Base-by-base conservation (phyloP, 2,888 invertebrate genomes). In the Drosophila formosana region DNA sequence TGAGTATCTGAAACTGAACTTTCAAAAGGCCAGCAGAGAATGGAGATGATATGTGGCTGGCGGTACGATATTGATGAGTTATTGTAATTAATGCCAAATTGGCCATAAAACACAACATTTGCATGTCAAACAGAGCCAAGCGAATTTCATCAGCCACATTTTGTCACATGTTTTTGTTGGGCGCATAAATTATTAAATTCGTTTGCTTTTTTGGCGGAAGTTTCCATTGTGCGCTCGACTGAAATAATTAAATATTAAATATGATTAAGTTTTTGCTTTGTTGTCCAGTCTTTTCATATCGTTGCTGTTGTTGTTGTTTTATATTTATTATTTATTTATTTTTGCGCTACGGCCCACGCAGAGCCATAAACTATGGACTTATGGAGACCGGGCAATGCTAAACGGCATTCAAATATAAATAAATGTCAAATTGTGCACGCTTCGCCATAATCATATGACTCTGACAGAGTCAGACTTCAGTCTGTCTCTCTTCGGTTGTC, bases 61-160 rank as follows among this genome's bases (percentile, higher is more conserved):
- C 26, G 41, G 18, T 3, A 4, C 8, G 53, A 41, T 41, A 53
- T 37, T 66, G 56, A 70, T 78, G 74, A 83, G 71, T 71, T 82
- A 83, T 88, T 82, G 73, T 86, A 88, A 86, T 86, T 82, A 88
- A 86, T 82, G 87, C 74, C 73, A 86, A 86, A 86, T 86, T 86
- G 84, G 79, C 75, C 71, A 83, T 86, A 88, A 86, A 88, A 86
- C 88, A 82, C 88, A 80, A 86, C 87, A 86, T 86, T 86, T 86
- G 86, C 88, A 86, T 86, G 78, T 82, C 87, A 81, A 88, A 71
- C 72, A 84, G 72, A 66, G 41, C 63, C 18, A 18, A 70, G 69
- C 66, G 45, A 60, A 76, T 75, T 75, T 84, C 75, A 67, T 70
- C 75, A 78, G 70, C 72, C 61, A 67, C 60, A 72, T 67, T 77